phyloP scores from a whole-genome alignment of 2,888 invertebrate species.

The Limnephilus auricula region DNA sequence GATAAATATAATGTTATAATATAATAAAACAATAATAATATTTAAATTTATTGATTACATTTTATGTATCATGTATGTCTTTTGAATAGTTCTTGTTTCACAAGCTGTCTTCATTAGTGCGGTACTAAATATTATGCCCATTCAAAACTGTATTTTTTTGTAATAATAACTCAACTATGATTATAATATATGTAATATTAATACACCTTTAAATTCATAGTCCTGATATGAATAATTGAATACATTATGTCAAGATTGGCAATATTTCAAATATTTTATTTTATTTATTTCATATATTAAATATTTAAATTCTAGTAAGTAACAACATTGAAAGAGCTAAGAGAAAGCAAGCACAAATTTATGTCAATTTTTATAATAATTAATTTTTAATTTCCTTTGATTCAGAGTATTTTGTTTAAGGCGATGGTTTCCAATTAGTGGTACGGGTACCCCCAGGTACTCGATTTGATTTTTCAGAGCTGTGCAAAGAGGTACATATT shows the following conservation, averaged over 20 bases:
- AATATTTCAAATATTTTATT: neutral
- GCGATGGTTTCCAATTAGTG: too few relatives aligned
- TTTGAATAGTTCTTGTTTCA: constrained; percentile 10
- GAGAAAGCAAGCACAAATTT: constrained; percentile 16
- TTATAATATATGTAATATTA: neutral
- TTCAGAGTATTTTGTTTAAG: too few relatives aligned
- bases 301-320: constrained; percentile 27
- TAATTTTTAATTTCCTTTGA: neutral
- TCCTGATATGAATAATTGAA: neutral
- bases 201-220: neutral
- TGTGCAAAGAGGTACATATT: too few relatives aligned
- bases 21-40: neutral
- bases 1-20: constrained; percentile 21
- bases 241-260: neutral
- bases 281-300: neutral
- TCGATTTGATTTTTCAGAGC: too few relatives aligned
- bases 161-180: neutral
- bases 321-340: constrained; percentile 39
- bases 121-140: neutral
- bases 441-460: too few relatives aligned
- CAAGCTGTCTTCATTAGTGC: neutral
- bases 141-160: neutral
- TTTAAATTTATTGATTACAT: neutral
- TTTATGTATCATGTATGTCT: neutral
- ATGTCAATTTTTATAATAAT: neutral